A percentile compares a stretch with the other conserved stretches of the same genome.
These are phyloP conservation scores for Xenus cinereus DNA, from an alignment of 2,113 vertebrate species.

Conservation along the genomic window DNA sequence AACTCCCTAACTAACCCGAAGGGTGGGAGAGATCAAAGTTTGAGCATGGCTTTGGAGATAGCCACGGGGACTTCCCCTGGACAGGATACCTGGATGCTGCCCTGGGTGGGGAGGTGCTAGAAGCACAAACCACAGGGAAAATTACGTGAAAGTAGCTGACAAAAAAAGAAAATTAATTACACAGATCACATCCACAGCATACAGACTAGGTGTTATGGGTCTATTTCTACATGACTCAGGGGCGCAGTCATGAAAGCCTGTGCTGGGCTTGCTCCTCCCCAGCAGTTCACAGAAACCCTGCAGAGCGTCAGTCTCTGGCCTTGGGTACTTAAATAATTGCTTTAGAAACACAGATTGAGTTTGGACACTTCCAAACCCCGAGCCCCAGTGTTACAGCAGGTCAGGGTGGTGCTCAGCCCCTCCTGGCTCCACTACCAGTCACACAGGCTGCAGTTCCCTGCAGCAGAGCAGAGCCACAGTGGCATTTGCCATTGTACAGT, in stretches of 20 bases:
- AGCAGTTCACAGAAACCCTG: background rate
- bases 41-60: background rate
- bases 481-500: background rate
- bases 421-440: background rate
- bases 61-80: background rate
- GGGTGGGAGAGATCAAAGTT: background rate
- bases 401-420: background rate
- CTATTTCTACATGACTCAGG: background rate
- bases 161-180: background rate
- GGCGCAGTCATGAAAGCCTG: background rate
- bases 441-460: rapidly evolving
- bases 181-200: background rate
- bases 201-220: background rate
- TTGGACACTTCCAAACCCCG: background rate
- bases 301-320: background rate
- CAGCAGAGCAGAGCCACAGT: background rate
- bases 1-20: background rate
- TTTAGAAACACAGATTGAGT: background rate
- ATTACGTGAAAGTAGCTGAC: background rate
- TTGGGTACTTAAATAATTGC: background rate
- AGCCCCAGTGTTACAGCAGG: background rate
- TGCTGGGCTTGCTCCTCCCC: background rate
- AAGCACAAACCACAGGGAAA: background rate
- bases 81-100: background rate
- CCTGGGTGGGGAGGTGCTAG: background rate